Evolutionary conservation across 1,140 invertebrate species (phyloP).

Genomic region (Plectus sambesii): DNA sequence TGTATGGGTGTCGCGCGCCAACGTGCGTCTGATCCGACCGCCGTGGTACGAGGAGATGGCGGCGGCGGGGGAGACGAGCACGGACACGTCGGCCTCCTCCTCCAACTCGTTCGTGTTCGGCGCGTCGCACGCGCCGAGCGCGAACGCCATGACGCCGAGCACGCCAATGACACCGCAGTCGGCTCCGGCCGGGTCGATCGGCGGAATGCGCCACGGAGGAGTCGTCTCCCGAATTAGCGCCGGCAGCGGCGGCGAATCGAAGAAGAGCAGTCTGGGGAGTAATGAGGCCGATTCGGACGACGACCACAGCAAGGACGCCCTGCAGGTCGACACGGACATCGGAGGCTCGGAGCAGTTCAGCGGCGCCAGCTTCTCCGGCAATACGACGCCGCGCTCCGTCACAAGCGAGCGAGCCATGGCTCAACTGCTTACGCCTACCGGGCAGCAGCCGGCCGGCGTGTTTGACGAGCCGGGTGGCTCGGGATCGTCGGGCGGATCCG

Average conservation of each 20-base stretch:
- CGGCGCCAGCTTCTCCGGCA: slow-evolving; percentile 2
- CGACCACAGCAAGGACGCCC: too few relatives aligned
- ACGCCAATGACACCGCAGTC: neutral
- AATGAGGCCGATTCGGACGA: too few relatives aligned
- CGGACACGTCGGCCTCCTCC: slow-evolving; percentile 2
- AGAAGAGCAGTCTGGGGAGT: too few relatives aligned
- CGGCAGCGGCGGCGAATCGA: slow-evolving; percentile 1
- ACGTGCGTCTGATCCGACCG: slow-evolving; percentile 21
- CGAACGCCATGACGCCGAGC: neutral
- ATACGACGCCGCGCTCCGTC: slow-evolving; percentile 4
- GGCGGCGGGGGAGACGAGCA: slow-evolving; percentile 2
- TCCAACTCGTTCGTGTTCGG: slow-evolving; percentile 1
- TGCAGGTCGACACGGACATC: slow-evolving; percentile 5
- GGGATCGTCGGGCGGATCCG: neutral
- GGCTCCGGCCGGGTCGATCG: neutral
- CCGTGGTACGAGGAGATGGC: slow-evolving; percentile 22
- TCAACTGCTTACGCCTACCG: neutral
- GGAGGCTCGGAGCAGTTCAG: neutral
- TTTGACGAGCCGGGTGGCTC: neutral
- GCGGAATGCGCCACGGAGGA: slow-evolving; percentile 3
- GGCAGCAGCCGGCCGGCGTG: too few relatives aligned
- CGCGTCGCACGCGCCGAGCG: neutral
- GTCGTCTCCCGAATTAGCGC: slow-evolving; percentile 2
- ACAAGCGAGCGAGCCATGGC: neutral
- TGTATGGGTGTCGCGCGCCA: slow-evolving; percentile 17